phyloP scores from a whole-genome alignment of 2,888 invertebrate species.

The Seladonia tumulorum region DNA sequence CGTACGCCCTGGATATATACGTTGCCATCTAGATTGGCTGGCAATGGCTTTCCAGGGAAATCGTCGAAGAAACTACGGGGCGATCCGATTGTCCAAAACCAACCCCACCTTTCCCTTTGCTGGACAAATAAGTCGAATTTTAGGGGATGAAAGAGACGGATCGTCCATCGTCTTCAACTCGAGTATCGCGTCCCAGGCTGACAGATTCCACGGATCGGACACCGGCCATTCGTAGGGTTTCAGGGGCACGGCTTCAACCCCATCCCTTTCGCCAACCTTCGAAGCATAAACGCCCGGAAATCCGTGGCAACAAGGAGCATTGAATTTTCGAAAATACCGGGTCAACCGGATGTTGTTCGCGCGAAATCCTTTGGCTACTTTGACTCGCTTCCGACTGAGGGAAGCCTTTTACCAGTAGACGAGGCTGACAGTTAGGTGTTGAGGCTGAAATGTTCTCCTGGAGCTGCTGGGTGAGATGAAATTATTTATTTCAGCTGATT shows the following conservation, averaged over 20 bases:
- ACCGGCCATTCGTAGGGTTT: background rate
- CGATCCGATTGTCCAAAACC: constrained; percentile 39
- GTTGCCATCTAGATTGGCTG: constrained; percentile 58
- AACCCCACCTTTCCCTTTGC: background rate
- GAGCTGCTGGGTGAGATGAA: background rate
- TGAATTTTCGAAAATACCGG: constrained; percentile 15
- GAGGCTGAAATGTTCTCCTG: too few species aligned
- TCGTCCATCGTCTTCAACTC: constrained; percentile 10
- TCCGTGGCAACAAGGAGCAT: constrained; percentile 19
- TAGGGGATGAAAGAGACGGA: constrained; percentile 42
- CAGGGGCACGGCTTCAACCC: background rate
- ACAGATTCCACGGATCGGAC: constrained; percentile 27
- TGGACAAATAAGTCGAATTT: constrained; percentile 52
- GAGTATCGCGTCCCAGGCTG: background rate
- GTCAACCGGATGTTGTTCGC: background rate
- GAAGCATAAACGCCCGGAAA: constrained; percentile 13
- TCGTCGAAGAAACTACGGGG: constrained; percentile 38
- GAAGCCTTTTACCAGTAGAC: background rate
- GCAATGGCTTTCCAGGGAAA: constrained; percentile 63
- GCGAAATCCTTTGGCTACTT: constrained; percentile 30
- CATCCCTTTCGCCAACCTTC: background rate
- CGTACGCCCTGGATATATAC: constrained; percentile 6
- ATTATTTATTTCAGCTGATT: too few species aligned
- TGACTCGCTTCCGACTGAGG: constrained; percentile 10
- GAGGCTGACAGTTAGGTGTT: background rate